Base-by-base conservation (phyloP, 2,797 vertebrate species). In the Carduelis carduelis region DNA sequence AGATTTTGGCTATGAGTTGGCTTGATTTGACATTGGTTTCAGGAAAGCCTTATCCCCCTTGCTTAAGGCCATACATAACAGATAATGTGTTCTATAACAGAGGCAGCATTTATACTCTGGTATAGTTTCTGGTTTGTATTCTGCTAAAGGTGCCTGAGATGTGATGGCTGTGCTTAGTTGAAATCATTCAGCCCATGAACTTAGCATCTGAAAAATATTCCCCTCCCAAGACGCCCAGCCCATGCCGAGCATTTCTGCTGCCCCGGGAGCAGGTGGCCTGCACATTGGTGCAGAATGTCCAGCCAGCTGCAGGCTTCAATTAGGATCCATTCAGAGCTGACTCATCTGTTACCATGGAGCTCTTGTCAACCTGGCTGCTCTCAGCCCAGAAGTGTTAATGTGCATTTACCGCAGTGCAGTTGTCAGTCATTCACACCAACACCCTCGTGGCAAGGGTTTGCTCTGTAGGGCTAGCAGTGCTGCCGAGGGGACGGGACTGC, bases 211-310 rank as follows among this genome's bases (percentile, higher is more conserved):
- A 87, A 89, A 94, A 92, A 87, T 69, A 77, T 70, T 95, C 49
- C n/a, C 30, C 10, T 76, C 94, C 92, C 60, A 49, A 70, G 91
- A 78, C 26, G 24, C 86, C 52, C 34, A 76, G 87, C 55, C 37
- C 59, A 2, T 34, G 68, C 41, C 13, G 77, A 61, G 50, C 3
- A 1, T 87, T 95, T 43, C 92, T 92, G 53, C 81, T 72, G 30
- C 28, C 66, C 57, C 12, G 70, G 9, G 13, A 93, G 93, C 96
- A 97, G 96, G 95, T 97, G 96, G 95, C 80, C 79, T 50, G 85
- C 96, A 97, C 89, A 96, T 97, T 97, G 95, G 66, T 84, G 86
- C 87, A 78, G 35, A 93, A 43, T 32, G 83, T 83, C 92, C 91
- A 93, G 90, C 90, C 86, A 30, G 3, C 91, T 95, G 76, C 88